These are phyloP conservation scores for Rotaria socialis DNA, from an alignment of 2,888 invertebrate species.

Conservation along the genomic window DNA sequence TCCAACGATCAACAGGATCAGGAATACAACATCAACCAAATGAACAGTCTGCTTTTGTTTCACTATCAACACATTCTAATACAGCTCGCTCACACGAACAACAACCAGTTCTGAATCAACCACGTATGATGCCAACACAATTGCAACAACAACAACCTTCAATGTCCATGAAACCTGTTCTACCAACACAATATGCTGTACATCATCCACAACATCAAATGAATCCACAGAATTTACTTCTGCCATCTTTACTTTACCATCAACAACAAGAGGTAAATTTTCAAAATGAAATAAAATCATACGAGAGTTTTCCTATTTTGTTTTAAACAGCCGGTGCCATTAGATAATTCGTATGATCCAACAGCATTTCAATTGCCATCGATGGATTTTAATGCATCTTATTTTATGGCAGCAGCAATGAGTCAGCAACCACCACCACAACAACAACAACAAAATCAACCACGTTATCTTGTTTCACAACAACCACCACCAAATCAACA, in stretches of 20 bases:
- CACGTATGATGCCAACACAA: neutral
- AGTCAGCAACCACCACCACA: constrained; percentile 20
- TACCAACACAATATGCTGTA: neutral
- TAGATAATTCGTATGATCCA: neutral
- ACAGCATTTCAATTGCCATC: neutral
- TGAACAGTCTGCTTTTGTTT: neutral
- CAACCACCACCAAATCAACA: neutral
- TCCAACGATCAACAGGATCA: neutral
- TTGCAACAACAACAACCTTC: neutral
- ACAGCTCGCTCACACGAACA: neutral
- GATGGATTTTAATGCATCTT: neutral
- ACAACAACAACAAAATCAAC: constrained; percentile 25
- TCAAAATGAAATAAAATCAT: too few species aligned
- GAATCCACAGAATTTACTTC: neutral
- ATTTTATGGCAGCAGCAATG: neutral
- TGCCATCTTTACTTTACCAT: neutral
- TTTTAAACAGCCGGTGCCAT: neutral
- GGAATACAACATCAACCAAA: neutral
- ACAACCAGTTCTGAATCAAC: neutral
- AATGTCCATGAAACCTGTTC: neutral
- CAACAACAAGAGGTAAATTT: neutral
- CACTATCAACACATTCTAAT: neutral
- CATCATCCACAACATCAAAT: neutral
- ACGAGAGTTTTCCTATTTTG: neutral
- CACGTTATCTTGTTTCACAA: neutral